Percentiles rank a stretch among this genome's conserved stretches.
These are phyloP conservation scores for Pitta sordida DNA, from an alignment of 2,113 vertebrate species.

Conservation along the genomic window DNA sequence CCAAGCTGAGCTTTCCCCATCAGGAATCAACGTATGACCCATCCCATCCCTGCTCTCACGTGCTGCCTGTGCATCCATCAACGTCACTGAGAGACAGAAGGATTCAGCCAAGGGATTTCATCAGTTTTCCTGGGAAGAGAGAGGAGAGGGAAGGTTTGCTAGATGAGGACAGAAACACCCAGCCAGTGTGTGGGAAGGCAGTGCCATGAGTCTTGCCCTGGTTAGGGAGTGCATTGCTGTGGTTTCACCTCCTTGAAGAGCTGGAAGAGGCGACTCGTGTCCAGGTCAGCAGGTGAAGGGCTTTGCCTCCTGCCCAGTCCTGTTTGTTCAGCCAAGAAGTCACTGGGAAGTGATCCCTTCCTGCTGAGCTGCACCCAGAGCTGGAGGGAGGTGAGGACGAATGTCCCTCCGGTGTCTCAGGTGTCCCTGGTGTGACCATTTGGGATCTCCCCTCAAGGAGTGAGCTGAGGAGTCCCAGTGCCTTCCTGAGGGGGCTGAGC, in stretches of 20 bases:
- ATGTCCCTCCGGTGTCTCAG: not conserved
- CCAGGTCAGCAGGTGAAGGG: not conserved
- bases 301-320: not conserved
- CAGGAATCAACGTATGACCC: not conserved
- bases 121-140: not conserved
- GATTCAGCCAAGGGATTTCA: not conserved
- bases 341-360: not conserved
- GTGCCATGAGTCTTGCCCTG: not conserved
- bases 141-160: not conserved
- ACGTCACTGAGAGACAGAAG: not conserved
- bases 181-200: not conserved
- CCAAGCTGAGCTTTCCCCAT: not conserved
- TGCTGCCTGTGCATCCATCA: not conserved
- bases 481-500: not conserved
- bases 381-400: not conserved
- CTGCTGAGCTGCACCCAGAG: not conserved
- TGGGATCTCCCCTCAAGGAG: not conserved
- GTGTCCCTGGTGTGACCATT: not conserved
- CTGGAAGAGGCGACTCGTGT: not conserved
- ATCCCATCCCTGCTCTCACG: fast-evolving
- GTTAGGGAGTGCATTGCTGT: not conserved
- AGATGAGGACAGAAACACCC: not conserved
- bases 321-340: not conserved
- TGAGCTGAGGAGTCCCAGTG: not conserved
- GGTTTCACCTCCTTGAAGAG: not conserved